Conservation (phyloP, 2,888 invertebrate genomes). For the Endotricha flammealis region DNA sequence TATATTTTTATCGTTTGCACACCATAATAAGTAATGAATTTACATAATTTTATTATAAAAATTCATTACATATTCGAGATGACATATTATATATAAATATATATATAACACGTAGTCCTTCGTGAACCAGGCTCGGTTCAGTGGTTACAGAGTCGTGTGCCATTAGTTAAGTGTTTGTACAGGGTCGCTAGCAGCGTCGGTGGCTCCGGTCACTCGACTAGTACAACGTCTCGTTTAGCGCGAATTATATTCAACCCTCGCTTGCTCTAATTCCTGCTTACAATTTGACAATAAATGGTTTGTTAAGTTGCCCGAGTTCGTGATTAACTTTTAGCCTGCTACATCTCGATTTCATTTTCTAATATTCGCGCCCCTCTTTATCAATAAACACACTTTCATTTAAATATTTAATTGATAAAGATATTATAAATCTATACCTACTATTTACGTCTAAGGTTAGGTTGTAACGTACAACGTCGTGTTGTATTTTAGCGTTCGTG, state of each 20-base stretch:
- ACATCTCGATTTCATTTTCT: conserved; percentile 32
- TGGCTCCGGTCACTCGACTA: conserved; percentile 10
- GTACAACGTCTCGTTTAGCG: conserved; percentile 20
- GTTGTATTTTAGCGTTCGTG: conserved; percentile 57
- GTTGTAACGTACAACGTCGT: conserved; percentile 54
- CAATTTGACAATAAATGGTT: conserved; percentile 42
- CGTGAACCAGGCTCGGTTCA: conserved; percentile 4
- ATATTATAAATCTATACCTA: conserved; percentile 47
- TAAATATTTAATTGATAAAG: conserved; percentile 41
- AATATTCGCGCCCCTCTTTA: conserved; percentile 39
- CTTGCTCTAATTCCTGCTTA: conserved; percentile 15
- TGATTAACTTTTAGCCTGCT: conserved; percentile 32
- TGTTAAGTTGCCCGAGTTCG: conserved; percentile 57
- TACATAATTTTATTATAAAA: too few species aligned
- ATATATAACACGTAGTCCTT: conserved; percentile 1
- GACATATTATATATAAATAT: neutral
- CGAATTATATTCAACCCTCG: conserved; percentile 12
- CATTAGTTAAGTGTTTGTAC: conserved; percentile 39
- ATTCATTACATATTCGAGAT: too few species aligned
- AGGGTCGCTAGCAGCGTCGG: conserved; percentile 25
- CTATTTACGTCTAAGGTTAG: conserved; percentile 65
- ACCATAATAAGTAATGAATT: neutral
- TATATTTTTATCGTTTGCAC: too few species aligned
- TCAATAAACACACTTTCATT: conserved; percentile 33
- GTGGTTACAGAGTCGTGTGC: conserved; percentile 37